Evolutionary conservation across 35 echinoderm and acorn worm genomes (phyloP), one percentile per base, ranked within the genome.

Genomic region (Heliocidaris erythrogramma): DNA sequence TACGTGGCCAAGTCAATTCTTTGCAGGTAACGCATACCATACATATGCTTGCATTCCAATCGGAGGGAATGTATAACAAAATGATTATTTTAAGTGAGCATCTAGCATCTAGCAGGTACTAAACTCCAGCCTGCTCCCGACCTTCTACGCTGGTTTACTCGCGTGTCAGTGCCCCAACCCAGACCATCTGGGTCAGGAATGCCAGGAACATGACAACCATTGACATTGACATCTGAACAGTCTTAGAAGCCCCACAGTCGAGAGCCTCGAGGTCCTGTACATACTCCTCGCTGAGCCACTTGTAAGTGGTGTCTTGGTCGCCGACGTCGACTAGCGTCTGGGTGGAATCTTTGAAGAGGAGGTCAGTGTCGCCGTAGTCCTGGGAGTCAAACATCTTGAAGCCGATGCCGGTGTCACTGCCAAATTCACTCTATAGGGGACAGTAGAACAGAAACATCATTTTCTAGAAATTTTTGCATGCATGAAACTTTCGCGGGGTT

Each of bases 321-420:
- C 85, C 90, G 7, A 95, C 88, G 24, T 94, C 86, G 4, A 27
- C 85, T 42, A 98, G 94, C 13, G 49, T 14, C 5, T 96, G 30
- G 21, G 97, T 97, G 9, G 95, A 94, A 92, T 98, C 97, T 30
- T 97, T 98, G 90, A 98, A 98, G n/a, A 98, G 88, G 47, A 98
- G 95, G 69, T 98, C 86, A 7, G 69, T 93, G 49, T 95, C 94
- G 7, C 31, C 21, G 48, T 96, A 96, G 7, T 30, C 86, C 27
- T 42, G 30, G 2, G 97, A 98, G 32, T 96, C 95, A 84, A 97
- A 97, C 86, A 97, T 97, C 89, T 93, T 97, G 94, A 97, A 97
- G 5, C 9, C 69, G 1, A 32, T 10, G 30, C 49, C 48, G 49
- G 86, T 18, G 31, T 96, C 93, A 24, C 48, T 12, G 24, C 85